Conservation (phyloP, 2,888 invertebrate species). For the Ophioninae sp. region DNA sequence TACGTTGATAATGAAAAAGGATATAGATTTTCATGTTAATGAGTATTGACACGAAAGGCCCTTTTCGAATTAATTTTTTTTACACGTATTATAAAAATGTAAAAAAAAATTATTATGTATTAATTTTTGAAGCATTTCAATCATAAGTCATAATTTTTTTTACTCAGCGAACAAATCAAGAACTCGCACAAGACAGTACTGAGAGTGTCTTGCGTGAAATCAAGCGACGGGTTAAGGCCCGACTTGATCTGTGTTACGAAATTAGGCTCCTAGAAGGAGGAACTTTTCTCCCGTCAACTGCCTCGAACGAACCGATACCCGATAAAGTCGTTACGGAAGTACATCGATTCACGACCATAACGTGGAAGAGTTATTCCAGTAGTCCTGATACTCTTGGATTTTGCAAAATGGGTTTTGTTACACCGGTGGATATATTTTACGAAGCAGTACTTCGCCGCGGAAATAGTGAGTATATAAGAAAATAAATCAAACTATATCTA, state of each 20-base stretch:
- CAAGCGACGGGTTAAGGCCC: slow-evolving; percentile 87
- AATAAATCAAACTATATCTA: too few relatives aligned
- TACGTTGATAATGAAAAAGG: background rate
- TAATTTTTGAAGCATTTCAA: background rate
- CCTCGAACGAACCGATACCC: slow-evolving; percentile 73
- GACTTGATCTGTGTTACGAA: slow-evolving; percentile 90
- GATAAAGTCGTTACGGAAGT: slow-evolving; percentile 86
- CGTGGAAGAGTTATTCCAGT: slow-evolving; percentile 75
- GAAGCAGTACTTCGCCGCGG: slow-evolving; percentile 90
- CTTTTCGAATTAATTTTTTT: background rate
- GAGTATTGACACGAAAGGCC: background rate
- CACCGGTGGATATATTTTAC: slow-evolving; percentile 87
- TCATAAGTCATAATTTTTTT: slow-evolving; percentile 1
- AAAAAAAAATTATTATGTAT: background rate
- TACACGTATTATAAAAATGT: too few relatives aligned
- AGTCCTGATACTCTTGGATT: slow-evolving; percentile 67
- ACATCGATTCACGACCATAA: slow-evolving; percentile 74
- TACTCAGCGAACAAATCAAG: slow-evolving; percentile 71
- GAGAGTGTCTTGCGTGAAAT: slow-evolving; percentile 89
- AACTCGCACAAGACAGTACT: slow-evolving; percentile 85
- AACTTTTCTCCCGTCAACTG: slow-evolving; percentile 79
- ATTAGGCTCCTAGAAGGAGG: slow-evolving; percentile 85
- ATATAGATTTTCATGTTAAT: slow-evolving; percentile 57
- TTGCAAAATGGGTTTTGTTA: slow-evolving; percentile 83
- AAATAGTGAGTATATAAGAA: slow-evolving; percentile 82